Conservation (phyloP, 2,113 vertebrate species). For the Equus quagga region DNA sequence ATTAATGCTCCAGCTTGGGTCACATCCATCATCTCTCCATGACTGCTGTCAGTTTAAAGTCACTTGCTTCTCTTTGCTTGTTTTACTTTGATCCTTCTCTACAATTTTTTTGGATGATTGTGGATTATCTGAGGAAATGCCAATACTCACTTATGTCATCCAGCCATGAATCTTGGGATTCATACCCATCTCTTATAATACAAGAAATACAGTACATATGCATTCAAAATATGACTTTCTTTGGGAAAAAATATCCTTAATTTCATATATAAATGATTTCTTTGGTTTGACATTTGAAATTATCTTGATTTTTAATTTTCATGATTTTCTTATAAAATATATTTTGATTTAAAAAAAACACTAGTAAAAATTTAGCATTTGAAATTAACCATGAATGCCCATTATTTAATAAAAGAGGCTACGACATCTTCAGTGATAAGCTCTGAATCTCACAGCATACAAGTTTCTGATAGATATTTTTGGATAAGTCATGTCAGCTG, state of each 20-base stretch:
- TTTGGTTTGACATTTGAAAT: slow-evolving; percentile 26
- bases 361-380: slow-evolving; percentile 29
- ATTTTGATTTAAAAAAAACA: slow-evolving; percentile 45
- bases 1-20: background rate
- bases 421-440: slow-evolving; percentile 30
- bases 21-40: background rate
- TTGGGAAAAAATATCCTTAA: background rate
- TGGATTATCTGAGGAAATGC: slow-evolving; percentile 44
- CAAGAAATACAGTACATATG: background rate
- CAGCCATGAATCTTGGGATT: background rate
- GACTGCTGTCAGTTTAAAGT: background rate
- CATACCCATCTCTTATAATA: background rate
- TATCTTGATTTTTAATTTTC: slow-evolving; percentile 33
- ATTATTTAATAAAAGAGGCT: slow-evolving; percentile 24
- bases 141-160: background rate
- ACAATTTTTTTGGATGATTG: background rate
- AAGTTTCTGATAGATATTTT: slow-evolving; percentile 50
- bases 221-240: background rate
- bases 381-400: background rate
- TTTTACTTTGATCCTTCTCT: background rate
- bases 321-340: slow-evolving; percentile 27
- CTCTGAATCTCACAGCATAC: background rate
- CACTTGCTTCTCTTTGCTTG: background rate
- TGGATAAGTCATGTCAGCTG: background rate
- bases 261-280: slow-evolving; percentile 3